Evolutionary conservation across 2,888 invertebrate genomes (phyloP).

Genomic region (Acleris laterana): DNA sequence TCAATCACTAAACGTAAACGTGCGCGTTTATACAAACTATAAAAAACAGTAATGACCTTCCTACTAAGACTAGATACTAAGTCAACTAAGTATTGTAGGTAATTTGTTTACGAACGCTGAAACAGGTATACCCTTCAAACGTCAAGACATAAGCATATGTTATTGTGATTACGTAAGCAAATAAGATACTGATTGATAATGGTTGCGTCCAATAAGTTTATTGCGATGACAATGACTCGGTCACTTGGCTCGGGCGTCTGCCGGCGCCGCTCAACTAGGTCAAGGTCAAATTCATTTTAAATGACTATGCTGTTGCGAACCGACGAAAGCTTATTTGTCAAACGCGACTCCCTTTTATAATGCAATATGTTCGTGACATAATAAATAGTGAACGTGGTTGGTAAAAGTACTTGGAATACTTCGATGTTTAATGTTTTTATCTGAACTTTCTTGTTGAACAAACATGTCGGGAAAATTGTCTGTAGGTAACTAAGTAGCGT

Average conservation of each 20-base stretch:
- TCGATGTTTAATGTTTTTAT: too few relatives aligned
- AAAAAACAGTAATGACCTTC: too few relatives aligned
- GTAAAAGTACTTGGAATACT: too few relatives aligned
- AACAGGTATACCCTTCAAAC: conserved; percentile 20
- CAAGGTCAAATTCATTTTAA: conserved; percentile 34
- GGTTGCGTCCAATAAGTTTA: conserved; percentile 28
- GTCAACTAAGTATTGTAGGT: not conserved
- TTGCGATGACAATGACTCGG: conserved; percentile 35
- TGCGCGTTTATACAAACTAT: too few relatives aligned
- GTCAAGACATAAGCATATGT: conserved; percentile 8
- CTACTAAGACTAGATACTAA: too few relatives aligned
- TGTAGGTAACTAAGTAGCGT: too few relatives aligned
- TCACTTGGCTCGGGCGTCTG: conserved; percentile 30
- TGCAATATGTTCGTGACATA: not conserved
- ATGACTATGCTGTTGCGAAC: conserved; percentile 22
- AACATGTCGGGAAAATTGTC: too few relatives aligned
- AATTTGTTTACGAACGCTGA: not conserved
- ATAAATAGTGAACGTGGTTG: too few relatives aligned
- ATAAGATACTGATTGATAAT: conserved; percentile 26
- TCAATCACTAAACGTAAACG: not conserved
- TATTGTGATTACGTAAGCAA: conserved; percentile 25
- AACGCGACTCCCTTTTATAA: not conserved
- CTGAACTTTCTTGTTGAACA: too few relatives aligned
- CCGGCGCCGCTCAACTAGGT: conserved; percentile 24
- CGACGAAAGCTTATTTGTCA: conserved; percentile 2